Conservation (phyloP, 2,888 invertebrate genomes). For the Scaptomyza flava region DNA sequence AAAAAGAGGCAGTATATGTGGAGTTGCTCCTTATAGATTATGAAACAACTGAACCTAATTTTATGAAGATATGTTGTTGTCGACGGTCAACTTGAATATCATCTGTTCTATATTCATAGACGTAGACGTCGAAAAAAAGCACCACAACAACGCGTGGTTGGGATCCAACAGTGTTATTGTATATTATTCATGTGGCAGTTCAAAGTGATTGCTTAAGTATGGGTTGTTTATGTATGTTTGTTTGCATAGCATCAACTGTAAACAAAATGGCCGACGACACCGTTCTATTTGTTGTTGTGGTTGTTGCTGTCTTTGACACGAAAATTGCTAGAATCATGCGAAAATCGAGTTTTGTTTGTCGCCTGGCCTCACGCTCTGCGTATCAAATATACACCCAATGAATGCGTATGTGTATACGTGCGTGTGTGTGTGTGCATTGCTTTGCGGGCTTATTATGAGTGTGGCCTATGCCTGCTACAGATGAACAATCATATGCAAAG, state of each 20-base stretch:
- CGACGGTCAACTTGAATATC: too few species aligned
- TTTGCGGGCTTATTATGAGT: slow-evolving; percentile 43
- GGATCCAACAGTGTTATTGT: background rate
- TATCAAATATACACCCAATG: slow-evolving; percentile 4
- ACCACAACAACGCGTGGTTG: too few species aligned
- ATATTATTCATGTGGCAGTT: slow-evolving; percentile 9
- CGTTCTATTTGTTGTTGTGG: slow-evolving; percentile 40
- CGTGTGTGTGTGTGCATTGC: slow-evolving; percentile 9
- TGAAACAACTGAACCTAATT: too few species aligned
- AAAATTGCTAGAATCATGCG: slow-evolving; percentile 47
- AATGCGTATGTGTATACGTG: background rate
- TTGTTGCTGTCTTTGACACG: slow-evolving; percentile 57
- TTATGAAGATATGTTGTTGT: too few species aligned
- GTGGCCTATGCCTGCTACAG: slow-evolving; percentile 21
- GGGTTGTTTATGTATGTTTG: slow-evolving; percentile 8
- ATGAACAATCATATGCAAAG: slow-evolving; percentile 37
- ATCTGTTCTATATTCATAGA: too few species aligned
- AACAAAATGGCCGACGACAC: slow-evolving; percentile 65
- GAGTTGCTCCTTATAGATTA: too few species aligned
- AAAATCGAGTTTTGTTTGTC: slow-evolving; percentile 44
- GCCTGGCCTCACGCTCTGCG: slow-evolving; percentile 24
- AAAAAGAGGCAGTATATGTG: too few species aligned
- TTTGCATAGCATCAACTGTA: slow-evolving; percentile 62
- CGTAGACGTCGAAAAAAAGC: too few species aligned
- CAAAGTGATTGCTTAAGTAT: slow-evolving; percentile 5